phyloP scores from a whole-genome alignment of 2,797 vertebrate species.

The Malacoraja senta region DNA sequence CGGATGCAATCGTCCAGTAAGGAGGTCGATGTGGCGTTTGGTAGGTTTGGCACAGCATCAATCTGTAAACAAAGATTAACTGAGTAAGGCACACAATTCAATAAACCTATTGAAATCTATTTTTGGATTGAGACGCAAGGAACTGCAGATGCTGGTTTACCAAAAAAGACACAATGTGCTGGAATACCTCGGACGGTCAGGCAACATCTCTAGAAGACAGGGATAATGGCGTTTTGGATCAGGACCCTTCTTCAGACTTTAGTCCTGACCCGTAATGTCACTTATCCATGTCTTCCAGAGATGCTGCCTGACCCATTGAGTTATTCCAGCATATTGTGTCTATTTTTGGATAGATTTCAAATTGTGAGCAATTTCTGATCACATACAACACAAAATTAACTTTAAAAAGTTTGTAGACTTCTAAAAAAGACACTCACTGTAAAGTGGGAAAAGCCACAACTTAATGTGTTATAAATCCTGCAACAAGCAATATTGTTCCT shows the following conservation, averaged over 20 bases:
- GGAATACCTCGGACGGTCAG: too few relatives aligned
- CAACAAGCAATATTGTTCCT: background rate
- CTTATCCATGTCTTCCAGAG: too few relatives aligned
- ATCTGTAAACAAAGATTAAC: slow-evolving; percentile 53
- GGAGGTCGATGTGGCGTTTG: slow-evolving; percentile 65
- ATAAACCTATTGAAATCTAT: background rate
- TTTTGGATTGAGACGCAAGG: too few relatives aligned
- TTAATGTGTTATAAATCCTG: too few relatives aligned
- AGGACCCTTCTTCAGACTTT: too few relatives aligned
- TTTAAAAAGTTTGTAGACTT: background rate
- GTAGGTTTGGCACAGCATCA: slow-evolving; percentile 53
- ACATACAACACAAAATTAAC: background rate
- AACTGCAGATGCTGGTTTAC: too few relatives aligned
- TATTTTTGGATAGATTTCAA: background rate
- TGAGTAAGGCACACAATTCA: slow-evolving; percentile 2
- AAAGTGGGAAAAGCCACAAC: background rate
- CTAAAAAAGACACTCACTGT: background rate
- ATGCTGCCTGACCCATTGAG: too few relatives aligned
- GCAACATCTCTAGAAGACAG: too few relatives aligned
- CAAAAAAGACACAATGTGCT: too few relatives aligned
- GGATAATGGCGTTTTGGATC: too few relatives aligned
- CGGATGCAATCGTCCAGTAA: slow-evolving; percentile 72
- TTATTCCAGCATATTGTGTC: too few relatives aligned
- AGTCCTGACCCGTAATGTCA: too few relatives aligned
- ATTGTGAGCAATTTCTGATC: background rate